phyloP scores from a whole-genome alignment of 37 sponge, comb jelly and placozoan species.

The Mnemiopsis leidyi region DNA sequence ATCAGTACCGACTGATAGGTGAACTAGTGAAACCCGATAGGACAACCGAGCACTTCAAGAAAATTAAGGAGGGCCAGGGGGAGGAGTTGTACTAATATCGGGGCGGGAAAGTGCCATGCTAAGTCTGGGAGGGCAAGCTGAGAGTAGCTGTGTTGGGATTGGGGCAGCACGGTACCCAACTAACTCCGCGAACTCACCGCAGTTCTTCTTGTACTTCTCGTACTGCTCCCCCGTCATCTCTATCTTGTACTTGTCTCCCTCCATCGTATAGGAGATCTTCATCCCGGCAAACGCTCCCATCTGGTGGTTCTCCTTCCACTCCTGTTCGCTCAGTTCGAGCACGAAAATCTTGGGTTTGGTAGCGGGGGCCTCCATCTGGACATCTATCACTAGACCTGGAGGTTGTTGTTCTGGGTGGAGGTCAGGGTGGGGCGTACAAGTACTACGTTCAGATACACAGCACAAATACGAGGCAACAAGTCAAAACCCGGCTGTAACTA shows the following conservation, averaged over 20 bases:
- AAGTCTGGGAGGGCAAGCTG: too few relatives aligned
- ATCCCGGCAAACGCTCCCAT: conserved; percentile 33
- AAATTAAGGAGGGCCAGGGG: neutral
- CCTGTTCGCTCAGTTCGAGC: conserved; percentile 17
- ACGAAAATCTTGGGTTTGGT: conserved; percentile 1
- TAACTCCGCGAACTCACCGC: conserved; percentile 22
- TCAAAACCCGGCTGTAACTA: neutral
- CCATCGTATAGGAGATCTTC: conserved; percentile 37
- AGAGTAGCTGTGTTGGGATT: too few relatives aligned
- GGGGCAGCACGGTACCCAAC: too few relatives aligned
- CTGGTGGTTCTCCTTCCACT: conserved; percentile 43
- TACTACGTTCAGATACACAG: too few relatives aligned
- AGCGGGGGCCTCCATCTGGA: neutral
- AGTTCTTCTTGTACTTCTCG: conserved; percentile 39
- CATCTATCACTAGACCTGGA: neutral
- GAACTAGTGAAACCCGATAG: neutral
- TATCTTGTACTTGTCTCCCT: conserved; percentile 29
- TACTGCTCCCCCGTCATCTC: conserved; percentile 53
- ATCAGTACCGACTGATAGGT: too few relatives aligned
- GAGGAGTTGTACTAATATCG: neutral
- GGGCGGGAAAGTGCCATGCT: too few relatives aligned
- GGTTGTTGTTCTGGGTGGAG: neutral
- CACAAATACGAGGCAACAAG: neutral
- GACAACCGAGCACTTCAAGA: neutral
- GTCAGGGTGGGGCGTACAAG: neutral